Base-by-base conservation (phyloP, 2,888 invertebrate genomes). In the Ophion ellenae region DNA sequence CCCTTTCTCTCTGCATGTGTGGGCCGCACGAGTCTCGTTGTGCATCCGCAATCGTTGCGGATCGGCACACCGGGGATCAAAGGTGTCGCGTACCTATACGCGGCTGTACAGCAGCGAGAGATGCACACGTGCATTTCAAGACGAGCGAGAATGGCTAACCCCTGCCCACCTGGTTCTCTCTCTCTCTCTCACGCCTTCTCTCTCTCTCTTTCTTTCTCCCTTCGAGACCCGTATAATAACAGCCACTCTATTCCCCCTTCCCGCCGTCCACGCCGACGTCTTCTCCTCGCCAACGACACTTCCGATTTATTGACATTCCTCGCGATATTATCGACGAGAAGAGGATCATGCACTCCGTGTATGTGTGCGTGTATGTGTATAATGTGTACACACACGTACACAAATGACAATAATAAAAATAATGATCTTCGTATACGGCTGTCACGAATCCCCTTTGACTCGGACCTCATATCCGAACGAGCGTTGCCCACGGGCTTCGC, bases 31-130 rank as follows among this genome's bases (percentile, higher is more conserved):
- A 59, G 74, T 40, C 11, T 83, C 47, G 71, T 77, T 73, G 79
- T 63, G 83, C 67, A 83, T 82, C 76, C 79, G 79, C 76, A 77
- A 85, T 85, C 85, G 80, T 80, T 80, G 85, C 80, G 79, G 79
- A 85, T 85, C 85, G 85, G 81, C 69, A 85, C 67, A 81, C 67
- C 78, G 20, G 83, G 83, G 85, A 85, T 85, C 85, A 85, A 85
- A 83, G 85, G 83, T 85, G 85, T 85, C 76, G 85, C 79, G 66
- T 66, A 61, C 14, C 53, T 78, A 40, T 79, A 64, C 59, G 59
- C 69, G 66, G 57, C 53, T 17, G 11, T 47, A 70, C 20, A 45
- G 28, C 24, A 73, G 47, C 63, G 67, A 75, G 70, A 64, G 64
- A 66, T 64, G 70, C 85, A 79, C 79, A 85, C 85, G 75, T 75